These are phyloP conservation scores for Pocillopora verrucosa DNA, from an alignment of 64 coral and sea anemone genomes.

Conservation along the genomic window DNA sequence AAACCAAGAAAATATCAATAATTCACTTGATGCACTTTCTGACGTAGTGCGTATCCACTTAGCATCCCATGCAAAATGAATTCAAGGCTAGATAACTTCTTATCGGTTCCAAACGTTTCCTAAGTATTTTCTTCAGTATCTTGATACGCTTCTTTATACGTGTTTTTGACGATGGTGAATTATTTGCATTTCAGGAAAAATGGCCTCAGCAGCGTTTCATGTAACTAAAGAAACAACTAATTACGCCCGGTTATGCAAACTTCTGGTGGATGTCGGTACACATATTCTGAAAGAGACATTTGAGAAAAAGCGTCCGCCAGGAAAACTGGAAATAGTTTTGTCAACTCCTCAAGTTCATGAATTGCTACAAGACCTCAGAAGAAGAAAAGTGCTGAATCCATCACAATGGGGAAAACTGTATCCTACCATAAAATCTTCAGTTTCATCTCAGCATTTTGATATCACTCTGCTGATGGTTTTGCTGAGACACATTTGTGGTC, in stretches of 20 bases:
- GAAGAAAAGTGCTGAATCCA: constrained; percentile 23
- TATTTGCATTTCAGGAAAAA: too few relatives aligned
- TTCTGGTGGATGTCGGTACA: constrained; percentile 31
- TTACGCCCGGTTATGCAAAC: constrained; percentile 26
- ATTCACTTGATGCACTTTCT: too few relatives aligned
- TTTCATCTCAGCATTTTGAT: neutral
- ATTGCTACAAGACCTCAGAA: neutral
- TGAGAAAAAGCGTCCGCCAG: neutral
- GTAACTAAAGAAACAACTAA: neutral
- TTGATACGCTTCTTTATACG: too few relatives aligned
- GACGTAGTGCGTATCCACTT: too few relatives aligned
- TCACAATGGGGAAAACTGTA: constrained; percentile 28
- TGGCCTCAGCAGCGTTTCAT: neutral
- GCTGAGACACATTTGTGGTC: constrained; percentile 4
- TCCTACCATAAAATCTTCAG: neutral
- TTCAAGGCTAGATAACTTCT: too few relatives aligned
- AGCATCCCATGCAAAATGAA: too few relatives aligned
- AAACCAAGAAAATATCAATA: too few relatives aligned
- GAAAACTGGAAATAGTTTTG: neutral
- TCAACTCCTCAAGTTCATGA: neutral
- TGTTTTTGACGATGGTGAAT: too few relatives aligned
- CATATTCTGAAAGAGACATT: constrained; percentile 10
- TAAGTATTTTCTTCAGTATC: too few relatives aligned
- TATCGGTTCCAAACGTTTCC: too few relatives aligned
- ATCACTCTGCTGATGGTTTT: constrained; percentile 35